Base-by-base conservation (phyloP, 2,888 invertebrate species). In the Trichopoda pennipes region DNA sequence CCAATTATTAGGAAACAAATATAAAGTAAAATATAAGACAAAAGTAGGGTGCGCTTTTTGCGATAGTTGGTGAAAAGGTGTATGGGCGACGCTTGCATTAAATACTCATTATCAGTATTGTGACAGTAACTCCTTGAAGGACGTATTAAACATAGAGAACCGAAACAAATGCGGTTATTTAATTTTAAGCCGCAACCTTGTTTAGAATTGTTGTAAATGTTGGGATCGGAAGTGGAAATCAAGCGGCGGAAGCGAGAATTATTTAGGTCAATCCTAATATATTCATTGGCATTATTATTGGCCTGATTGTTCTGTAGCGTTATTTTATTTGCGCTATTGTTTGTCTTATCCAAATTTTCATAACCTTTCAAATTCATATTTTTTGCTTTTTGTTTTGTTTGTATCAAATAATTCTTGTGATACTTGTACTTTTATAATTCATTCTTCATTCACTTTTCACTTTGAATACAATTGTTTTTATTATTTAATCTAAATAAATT, bases 1-100 rank as follows among this genome's bases (percentile, higher is more conserved):
- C 96, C 96, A 73, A 94, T 91, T 21, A 93, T 91, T 87, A 96
- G 89, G 89, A 94, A 96, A 55, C 92, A 89, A 7, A 93, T 84
- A 88, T 95, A 95, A 85, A 94, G 93, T 6, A 93, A 68, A 4
- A 94, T 87, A 86, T 93, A 95, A 23, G 93, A 87, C 81, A 93
- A 92, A 66, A 93, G 87, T 81, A 90, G 84, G 60, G 85, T 68
- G 49, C 87, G 84, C 60, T 85, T 81, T 23, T 81, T 85, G 19
- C 83, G 75, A 64, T 78, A 72, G 2, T 19, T 69, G 55, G 69
- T 68, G 16, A 19, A 35, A 49, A 47, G 47, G 19, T 63, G 38
- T 32, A 53, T 19, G 61, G 77, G 49, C n/a, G 73, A 38, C 38
- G 23, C 66, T 1, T 64, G 3, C 47, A 72, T 21, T 17, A 72